Evolutionary conservation across 2,888 invertebrate genomes (phyloP).

Genomic region (Yponomeuta plumbellus): DNA sequence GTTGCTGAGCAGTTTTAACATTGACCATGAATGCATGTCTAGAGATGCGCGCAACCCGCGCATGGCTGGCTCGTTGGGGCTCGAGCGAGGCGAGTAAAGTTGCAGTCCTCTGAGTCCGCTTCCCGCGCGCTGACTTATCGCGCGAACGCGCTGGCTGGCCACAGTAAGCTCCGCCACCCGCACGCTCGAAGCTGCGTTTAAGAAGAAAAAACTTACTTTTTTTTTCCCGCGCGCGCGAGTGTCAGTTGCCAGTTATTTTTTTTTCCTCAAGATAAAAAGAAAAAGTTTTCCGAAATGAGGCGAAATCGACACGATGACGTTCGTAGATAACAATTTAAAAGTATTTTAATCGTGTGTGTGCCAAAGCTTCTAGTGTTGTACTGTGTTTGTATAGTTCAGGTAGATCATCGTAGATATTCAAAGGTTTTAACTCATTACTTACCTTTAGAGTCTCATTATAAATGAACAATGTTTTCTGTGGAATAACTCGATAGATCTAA

Average conservation of each 20-base stretch:
- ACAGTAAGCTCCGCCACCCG: constrained; percentile 22
- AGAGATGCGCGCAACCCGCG: constrained; percentile 23
- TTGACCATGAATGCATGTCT: constrained; percentile 46
- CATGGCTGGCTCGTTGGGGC: constrained; percentile 33
- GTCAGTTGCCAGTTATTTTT: constrained; percentile 23
- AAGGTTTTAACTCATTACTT: background rate
- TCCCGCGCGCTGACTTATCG: constrained; percentile 58
- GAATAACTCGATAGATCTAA: background rate
- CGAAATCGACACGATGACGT: constrained; percentile 46
- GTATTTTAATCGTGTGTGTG: constrained; percentile 36
- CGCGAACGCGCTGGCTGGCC: constrained; percentile 26
- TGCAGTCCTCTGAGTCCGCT: constrained; percentile 56
- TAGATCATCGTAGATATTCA: background rate
- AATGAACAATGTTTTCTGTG: constrained; percentile 5
- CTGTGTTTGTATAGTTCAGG: constrained; percentile 39
- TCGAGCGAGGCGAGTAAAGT: background rate
- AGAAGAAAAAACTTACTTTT: constrained; percentile 16
- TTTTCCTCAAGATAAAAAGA: background rate
- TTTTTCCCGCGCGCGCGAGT: constrained; percentile 42
- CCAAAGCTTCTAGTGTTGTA: constrained; percentile 52
- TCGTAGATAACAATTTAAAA: constrained; percentile 46
- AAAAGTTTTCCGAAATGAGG: constrained; percentile 18
- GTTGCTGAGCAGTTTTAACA: constrained; percentile 34
- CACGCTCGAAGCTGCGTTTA: constrained; percentile 27
- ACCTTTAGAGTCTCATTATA: background rate